phyloP scores from a whole-genome alignment of 2,797 vertebrate genomes.

The Acropternis orthonyx region DNA sequence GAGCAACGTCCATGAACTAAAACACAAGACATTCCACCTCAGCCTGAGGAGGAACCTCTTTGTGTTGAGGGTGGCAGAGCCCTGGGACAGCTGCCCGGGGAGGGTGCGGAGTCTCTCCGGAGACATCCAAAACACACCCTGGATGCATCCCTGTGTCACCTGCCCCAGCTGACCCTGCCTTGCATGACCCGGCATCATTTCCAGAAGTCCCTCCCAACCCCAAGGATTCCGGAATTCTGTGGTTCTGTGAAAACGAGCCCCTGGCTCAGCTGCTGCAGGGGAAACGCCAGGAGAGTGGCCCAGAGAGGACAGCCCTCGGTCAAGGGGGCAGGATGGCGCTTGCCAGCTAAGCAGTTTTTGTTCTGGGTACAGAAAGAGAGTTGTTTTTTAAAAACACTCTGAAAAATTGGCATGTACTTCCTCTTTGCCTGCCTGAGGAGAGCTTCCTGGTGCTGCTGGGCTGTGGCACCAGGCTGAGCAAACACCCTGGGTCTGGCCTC shows the following conservation, averaged over 20 bases:
- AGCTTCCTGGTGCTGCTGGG: neutral
- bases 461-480: neutral
- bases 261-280: neutral
- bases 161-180: neutral
- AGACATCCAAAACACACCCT: neutral
- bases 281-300: neutral
- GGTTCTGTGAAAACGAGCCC: neutral
- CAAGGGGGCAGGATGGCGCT: neutral
- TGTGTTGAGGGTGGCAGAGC: neutral
- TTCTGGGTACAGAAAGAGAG: neutral
- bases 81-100: neutral
- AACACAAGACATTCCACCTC: neutral
- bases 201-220: neutral
- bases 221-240: neutral
- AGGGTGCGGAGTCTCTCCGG: neutral
- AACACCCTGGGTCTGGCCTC: rapidly evolving
- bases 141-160: neutral
- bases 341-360: slow-evolving; percentile 35
- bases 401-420: neutral
- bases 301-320: neutral
- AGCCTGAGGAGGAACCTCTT: neutral
- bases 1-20: neutral
- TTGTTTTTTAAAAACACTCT: neutral
- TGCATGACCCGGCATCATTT: neutral
- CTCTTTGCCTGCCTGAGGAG: neutral